Evolutionary conservation across 2,113 vertebrate species (phyloP).

Genomic region (Microcebus murinus): DNA sequence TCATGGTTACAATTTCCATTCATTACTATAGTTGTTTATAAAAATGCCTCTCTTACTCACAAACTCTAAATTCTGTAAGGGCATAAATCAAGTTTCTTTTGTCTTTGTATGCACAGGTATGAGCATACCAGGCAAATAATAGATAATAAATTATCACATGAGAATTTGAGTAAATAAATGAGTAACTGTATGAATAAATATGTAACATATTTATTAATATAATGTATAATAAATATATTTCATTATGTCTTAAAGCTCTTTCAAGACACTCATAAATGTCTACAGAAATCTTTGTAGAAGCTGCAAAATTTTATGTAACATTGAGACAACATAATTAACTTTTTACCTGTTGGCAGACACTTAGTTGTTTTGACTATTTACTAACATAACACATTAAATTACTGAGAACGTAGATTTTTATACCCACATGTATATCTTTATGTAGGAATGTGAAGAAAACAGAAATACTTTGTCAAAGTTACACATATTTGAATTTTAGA

Average conservation of each 20-base stretch:
- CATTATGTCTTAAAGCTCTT: background rate
- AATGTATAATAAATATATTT: background rate
- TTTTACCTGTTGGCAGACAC: background rate
- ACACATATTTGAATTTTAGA: background rate
- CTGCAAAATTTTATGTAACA: background rate
- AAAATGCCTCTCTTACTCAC: background rate
- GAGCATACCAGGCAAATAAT: background rate
- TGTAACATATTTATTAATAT: background rate
- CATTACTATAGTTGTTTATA: background rate
- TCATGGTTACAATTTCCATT: background rate
- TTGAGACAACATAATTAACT: background rate
- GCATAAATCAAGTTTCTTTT: background rate
- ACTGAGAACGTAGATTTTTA: background rate
- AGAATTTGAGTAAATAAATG: background rate
- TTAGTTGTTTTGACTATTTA: background rate
- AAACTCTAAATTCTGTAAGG: background rate
- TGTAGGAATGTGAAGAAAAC: background rate
- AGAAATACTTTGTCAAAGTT: background rate
- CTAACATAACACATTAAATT: background rate
- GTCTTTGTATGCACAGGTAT: background rate
- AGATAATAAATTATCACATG: background rate
- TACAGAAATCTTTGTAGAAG: background rate
- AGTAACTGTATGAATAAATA: background rate
- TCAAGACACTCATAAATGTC: background rate
- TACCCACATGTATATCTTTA: background rate